Percentiles rank a stretch among this genome's conserved stretches.
Conservation (phyloP, 2,113 vertebrate species). For the Triplophysa rosa region DNA sequence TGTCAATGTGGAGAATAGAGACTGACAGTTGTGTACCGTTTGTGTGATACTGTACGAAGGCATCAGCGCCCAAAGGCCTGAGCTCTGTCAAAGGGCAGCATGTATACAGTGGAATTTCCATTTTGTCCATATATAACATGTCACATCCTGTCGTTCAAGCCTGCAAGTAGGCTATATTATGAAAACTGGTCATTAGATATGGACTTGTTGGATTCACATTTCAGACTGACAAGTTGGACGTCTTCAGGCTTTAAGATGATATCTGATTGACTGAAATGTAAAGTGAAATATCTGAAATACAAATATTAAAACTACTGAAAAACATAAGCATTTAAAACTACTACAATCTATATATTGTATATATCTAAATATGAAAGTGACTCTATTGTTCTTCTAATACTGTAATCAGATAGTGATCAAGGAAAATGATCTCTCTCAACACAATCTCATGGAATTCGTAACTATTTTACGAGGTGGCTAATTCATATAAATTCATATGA, state of each 20-base stretch:
- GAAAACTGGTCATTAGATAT: background rate
- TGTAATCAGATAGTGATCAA: no score
- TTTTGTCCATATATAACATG: background rate
- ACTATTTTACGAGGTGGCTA: no score
- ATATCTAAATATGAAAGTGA: no score
- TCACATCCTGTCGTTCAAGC: background rate
- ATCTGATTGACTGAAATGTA: no score
- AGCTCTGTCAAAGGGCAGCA: background rate
- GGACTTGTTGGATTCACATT: background rate
- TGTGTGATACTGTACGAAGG: conserved; percentile 8
- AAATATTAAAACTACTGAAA: no score
- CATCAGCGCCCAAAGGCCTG: background rate
- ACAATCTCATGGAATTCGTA: no score
- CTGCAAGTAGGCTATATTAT: background rate
- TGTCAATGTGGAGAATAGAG: conserved; percentile 31
- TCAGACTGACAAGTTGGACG: background rate
- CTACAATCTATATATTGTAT: no score
- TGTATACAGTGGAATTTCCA: background rate
- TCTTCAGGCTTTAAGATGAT: background rate
- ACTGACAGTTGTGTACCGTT: background rate
- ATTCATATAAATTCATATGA: no score
- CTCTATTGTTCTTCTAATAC: no score
- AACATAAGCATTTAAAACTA: no score
- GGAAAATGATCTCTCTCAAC: no score
- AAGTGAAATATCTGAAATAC: background rate